Conservation (phyloP, 2,797 vertebrate genomes). For the Podarcis siculus region DNA sequence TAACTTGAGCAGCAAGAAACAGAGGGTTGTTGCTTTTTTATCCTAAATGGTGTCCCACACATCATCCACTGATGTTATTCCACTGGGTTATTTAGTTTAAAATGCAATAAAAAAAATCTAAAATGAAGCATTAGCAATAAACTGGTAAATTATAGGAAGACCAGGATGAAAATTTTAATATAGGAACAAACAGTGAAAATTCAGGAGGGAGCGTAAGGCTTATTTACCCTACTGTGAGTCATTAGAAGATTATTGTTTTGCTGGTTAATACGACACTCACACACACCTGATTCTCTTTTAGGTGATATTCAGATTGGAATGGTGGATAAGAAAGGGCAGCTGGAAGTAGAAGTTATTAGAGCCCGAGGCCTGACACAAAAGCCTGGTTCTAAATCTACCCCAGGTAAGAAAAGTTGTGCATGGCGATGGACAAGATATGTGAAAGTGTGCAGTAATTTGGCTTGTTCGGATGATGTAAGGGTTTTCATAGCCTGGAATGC, state of each 20-base stretch:
- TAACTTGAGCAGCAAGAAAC: neutral
- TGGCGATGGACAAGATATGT: neutral
- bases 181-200: neutral
- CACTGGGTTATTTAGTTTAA: neutral
- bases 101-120: neutral
- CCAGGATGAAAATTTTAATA: neutral
- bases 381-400: slow-evolving; percentile 96
- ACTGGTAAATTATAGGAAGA: neutral
- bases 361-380: slow-evolving; percentile 95
- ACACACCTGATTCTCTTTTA: slow-evolving; percentile 60
- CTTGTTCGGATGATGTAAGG: neutral
- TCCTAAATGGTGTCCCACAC: neutral
- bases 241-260: fast-evolving
- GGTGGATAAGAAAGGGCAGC: slow-evolving; percentile 96
- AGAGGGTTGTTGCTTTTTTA: neutral
- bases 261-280: slow-evolving; percentile 5
- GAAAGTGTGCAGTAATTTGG: neutral
- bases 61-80: neutral
- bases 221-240: neutral
- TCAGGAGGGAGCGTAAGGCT: neutral
- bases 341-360: slow-evolving; percentile 98
- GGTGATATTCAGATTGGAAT: slow-evolving; percentile 99
- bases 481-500: neutral
- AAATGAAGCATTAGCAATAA: neutral
- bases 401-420: slow-evolving; percentile 80